Base-by-base conservation (phyloP, 2,888 invertebrate genomes). In the Epinotia bilunana region DNA sequence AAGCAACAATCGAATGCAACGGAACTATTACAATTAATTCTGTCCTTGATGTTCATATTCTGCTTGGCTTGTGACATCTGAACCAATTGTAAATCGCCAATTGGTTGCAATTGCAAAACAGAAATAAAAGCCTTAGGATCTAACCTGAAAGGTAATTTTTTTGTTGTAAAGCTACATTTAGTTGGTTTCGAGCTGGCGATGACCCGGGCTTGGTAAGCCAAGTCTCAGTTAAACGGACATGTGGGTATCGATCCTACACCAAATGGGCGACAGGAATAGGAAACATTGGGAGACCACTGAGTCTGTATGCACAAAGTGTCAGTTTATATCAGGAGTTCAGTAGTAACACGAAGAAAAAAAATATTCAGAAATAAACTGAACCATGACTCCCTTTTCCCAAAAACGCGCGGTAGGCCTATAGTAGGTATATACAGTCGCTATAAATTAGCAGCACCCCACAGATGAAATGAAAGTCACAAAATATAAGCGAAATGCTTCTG, bases 91-190 rank as follows among this genome's bases (percentile, higher is more conserved):
- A 49, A n/a, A 53, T n/a, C n/a, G 13, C 16, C 53, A 13, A n/a
- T n/a, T 28, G 49, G 64, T 49, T 49, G 64, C 49, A 49, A 46
- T 49, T n/a, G 49, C 16, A 49, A 64, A 20, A 16, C 64, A 46
- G 20, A 64, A 61, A 61, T 61, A 61, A 64, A 46, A 64, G 46
- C 16, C 13, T 3, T 16, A 43, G 43, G 43, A 20, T 43, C 12
- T 20, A 33, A 12, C n/a, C 23, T 4, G 12, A 16, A n/a, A 46
- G n/a, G 1, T 65, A 12, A 7, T 55, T 18, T 18, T 28, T 20
- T 55, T 39, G 33, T 55, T 55, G 13, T 12, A 55, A 67, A 67
- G 33, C 67, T 55, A 55, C 55, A 55, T 55, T 55, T 18, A 28
- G 28, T 9, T 63, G 43, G 16, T 16, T 43, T 7, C 11, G 43